Conservation (phyloP, 2,888 invertebrate species). For the Aplocera efformata region DNA sequence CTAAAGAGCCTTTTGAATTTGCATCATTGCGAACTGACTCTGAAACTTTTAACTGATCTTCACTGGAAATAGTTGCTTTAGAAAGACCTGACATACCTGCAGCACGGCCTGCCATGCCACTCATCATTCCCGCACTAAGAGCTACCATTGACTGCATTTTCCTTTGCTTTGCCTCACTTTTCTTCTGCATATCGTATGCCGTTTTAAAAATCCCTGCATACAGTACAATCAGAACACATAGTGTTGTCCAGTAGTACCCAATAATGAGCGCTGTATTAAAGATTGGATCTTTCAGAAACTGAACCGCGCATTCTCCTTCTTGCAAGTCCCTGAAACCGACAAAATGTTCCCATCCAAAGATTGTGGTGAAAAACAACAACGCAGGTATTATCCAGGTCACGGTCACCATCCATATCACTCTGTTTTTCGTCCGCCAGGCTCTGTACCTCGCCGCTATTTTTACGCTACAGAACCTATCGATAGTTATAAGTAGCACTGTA, state of each 20-base stretch:
- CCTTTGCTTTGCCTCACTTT: constrained; percentile 96
- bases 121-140: constrained; percentile 93
- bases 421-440: constrained; percentile 96
- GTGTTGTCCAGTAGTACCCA: constrained; percentile 98
- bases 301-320: constrained; percentile 95
- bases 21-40: constrained; percentile 64
- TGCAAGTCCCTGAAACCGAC: constrained; percentile 93
- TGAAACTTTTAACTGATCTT: constrained; percentile 84
- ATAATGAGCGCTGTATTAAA: constrained; percentile 98
- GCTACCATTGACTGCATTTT: constrained; percentile 98
- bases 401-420: constrained; percentile 97
- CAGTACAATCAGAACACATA: constrained; percentile 95
- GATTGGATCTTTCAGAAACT: constrained; percentile 97
- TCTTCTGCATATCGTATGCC: constrained; percentile 98
- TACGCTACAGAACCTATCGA: constrained; percentile 99
- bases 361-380: constrained; percentile 97
- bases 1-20: constrained; percentile 60
- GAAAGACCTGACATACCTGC: constrained; percentile 92
- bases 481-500: constrained; percentile 98
- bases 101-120: constrained; percentile 92
- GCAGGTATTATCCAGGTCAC: constrained; percentile 98
- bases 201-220: constrained; percentile 99
- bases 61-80: constrained; percentile 86
- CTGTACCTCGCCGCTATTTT: constrained; percentile 98
- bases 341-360: constrained; percentile 99